Evolutionary conservation across 2,888 invertebrate species (phyloP).

Genomic region (Drosophila anceps): DNA sequence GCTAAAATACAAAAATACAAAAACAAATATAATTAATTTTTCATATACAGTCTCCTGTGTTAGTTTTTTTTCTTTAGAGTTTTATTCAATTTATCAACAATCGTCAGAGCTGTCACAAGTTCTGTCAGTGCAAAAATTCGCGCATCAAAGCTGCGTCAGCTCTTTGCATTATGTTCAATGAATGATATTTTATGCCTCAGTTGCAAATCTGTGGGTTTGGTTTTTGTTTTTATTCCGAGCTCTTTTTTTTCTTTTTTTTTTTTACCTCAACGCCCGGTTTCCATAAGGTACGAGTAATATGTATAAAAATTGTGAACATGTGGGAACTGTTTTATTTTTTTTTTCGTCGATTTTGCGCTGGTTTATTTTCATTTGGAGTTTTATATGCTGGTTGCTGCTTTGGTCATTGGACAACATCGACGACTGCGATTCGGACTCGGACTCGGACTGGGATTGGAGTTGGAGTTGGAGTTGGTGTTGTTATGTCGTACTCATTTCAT

Average conservation of each 20-base stretch:
- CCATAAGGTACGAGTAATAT: slow-evolving; percentile 69
- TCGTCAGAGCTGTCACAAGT: slow-evolving; percentile 32
- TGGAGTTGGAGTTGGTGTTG: slow-evolving; percentile 70
- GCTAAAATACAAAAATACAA: no score
- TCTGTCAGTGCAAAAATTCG: slow-evolving; percentile 54
- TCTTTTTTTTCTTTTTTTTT: slow-evolving; percentile 12
- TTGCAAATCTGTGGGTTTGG: slow-evolving; percentile 74
- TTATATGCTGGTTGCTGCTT: slow-evolving; percentile 67
- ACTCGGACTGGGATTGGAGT: slow-evolving; percentile 56
- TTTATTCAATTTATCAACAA: slow-evolving; percentile 18
- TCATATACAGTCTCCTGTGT: background rate
- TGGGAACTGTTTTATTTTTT: slow-evolving; percentile 66
- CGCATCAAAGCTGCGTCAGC: slow-evolving; percentile 55
- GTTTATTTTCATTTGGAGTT: slow-evolving; percentile 57
- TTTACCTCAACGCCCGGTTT: slow-evolving; percentile 42
- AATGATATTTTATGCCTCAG: slow-evolving; percentile 76
- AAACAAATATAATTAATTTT: slow-evolving; percentile 1
- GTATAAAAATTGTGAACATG: slow-evolving; percentile 82
- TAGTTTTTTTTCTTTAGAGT: background rate
- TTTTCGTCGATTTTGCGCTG: slow-evolving; percentile 47
- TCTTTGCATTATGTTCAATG: slow-evolving; percentile 71
- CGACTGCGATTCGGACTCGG: slow-evolving; percentile 29
- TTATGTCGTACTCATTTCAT: slow-evolving; percentile 79
- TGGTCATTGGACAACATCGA: slow-evolving; percentile 68
- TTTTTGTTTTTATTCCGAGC: slow-evolving; percentile 21